phyloP scores from a whole-genome alignment of 2,888 invertebrate genomes.

The Eilema caniola region DNA sequence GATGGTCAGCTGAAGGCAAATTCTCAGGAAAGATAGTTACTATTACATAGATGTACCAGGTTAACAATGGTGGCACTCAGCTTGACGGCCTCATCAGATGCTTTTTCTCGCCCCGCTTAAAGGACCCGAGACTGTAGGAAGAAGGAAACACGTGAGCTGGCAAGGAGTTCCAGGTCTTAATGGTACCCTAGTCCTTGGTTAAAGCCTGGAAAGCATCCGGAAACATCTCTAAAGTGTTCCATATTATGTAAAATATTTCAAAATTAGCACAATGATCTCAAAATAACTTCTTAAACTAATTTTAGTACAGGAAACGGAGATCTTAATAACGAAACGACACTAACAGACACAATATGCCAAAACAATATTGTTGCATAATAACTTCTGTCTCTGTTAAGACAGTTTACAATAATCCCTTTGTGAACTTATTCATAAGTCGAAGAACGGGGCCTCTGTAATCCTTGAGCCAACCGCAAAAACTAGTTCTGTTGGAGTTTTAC shows the following conservation, averaged over 20 bases:
- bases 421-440: background rate
- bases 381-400: background rate
- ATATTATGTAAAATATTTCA: background rate
- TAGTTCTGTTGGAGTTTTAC: background rate
- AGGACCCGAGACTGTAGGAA: too few relatives aligned
- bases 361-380: background rate
- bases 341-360: background rate
- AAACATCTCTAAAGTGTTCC: background rate
- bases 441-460: conserved; percentile 9
- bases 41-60: too few relatives aligned
- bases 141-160: too few relatives aligned
- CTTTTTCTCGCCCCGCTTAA: too few relatives aligned
- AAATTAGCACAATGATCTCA: background rate
- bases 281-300: background rate
- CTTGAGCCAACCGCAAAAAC: conserved; percentile 10
- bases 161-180: too few relatives aligned
- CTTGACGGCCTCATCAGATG: too few relatives aligned
- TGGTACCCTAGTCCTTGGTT: too few relatives aligned
- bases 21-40: too few relatives aligned
- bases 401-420: conserved; percentile 8
- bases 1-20: too few relatives aligned
- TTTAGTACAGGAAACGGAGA: background rate
- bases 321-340: background rate
- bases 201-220: background rate
- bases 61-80: too few relatives aligned